phyloP scores from a whole-genome alignment of 1,140 invertebrate species.

The Lanistes nyassanus region DNA sequence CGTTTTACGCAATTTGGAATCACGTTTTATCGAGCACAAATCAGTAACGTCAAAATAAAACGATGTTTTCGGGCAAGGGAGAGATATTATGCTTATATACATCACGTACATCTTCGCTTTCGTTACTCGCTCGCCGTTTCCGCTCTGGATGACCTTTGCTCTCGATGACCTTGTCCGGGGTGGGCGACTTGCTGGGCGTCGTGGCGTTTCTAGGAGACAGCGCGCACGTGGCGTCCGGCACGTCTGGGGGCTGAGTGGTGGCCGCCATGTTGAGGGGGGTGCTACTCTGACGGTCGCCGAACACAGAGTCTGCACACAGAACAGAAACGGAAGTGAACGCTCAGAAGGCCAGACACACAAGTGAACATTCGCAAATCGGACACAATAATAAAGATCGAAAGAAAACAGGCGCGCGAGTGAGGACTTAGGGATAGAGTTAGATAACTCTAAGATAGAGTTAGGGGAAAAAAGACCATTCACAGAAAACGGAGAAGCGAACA shows the following conservation, averaged over 20 bases:
- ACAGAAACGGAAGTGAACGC: neutral
- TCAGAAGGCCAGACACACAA: neutral
- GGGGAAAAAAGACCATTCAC: too few relatives aligned
- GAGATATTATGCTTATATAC: neutral
- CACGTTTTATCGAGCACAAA: neutral
- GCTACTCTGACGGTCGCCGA: conserved; percentile 14
- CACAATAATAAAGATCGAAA: too few relatives aligned
- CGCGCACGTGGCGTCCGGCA: conserved; percentile 26
- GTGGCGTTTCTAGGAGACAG: conserved; percentile 25
- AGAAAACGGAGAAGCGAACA: too few relatives aligned
- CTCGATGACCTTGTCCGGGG: conserved; percentile 39
- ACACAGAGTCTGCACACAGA: conserved; percentile 25
- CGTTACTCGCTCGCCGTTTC: conserved; percentile 59
- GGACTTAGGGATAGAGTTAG: too few relatives aligned
- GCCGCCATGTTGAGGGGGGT: conserved; percentile 19
- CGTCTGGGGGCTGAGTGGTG: conserved; percentile 27
- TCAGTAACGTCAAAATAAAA: neutral
- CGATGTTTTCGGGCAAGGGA: neutral
- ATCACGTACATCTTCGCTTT: conserved; percentile 58
- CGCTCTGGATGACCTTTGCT: conserved; percentile 55
- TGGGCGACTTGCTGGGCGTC: conserved; percentile 37
- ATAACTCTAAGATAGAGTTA: too few relatives aligned
- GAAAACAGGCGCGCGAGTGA: too few relatives aligned
- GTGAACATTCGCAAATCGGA: too few relatives aligned
- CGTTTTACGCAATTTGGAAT: neutral